Evolutionary conservation across 92 coral and sea anemone species (phyloP).

Genomic region (Parazoanthus darwini): DNA sequence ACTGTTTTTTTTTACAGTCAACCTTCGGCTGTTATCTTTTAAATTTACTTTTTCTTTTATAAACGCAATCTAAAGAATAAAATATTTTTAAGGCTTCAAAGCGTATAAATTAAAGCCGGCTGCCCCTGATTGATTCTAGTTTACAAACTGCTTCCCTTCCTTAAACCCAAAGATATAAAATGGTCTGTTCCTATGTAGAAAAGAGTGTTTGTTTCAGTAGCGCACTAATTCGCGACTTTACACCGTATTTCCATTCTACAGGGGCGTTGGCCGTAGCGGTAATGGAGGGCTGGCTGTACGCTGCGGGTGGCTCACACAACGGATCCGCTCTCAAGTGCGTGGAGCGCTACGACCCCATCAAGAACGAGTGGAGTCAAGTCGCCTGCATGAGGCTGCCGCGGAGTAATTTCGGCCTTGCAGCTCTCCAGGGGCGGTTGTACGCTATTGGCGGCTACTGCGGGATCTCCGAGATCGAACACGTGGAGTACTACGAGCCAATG

Average conservation of each 20-base stretch:
- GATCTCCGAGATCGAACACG: constrained; percentile 96
- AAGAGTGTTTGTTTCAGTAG: no score
- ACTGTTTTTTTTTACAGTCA: no score
- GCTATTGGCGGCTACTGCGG: constrained; percentile 96
- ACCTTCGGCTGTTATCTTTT: no score
- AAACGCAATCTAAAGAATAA: no score
- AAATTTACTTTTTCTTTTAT: no score
- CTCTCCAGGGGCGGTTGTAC: constrained; percentile 86
- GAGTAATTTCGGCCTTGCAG: constrained; percentile 87
- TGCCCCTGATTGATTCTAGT: no score
- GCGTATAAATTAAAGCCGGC: no score
- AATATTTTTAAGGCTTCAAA: no score
- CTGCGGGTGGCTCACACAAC: constrained; percentile 97
- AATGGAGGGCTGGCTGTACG: constrained; percentile 97
- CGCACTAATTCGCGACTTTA: background rate
- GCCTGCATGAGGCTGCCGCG: constrained; percentile 96
- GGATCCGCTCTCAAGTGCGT: constrained; percentile 96
- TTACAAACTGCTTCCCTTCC: no score
- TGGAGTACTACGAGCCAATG: constrained; percentile 93
- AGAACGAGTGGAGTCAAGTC: constrained; percentile 90
- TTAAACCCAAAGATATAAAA: no score
- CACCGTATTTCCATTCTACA: background rate
- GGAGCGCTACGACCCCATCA: constrained; percentile 90
- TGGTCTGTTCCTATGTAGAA: no score
- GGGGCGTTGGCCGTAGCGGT: constrained; percentile 87